Base-by-base conservation (phyloP, 2,113 vertebrate genomes). In the Phoxinus phoxinus region DNA sequence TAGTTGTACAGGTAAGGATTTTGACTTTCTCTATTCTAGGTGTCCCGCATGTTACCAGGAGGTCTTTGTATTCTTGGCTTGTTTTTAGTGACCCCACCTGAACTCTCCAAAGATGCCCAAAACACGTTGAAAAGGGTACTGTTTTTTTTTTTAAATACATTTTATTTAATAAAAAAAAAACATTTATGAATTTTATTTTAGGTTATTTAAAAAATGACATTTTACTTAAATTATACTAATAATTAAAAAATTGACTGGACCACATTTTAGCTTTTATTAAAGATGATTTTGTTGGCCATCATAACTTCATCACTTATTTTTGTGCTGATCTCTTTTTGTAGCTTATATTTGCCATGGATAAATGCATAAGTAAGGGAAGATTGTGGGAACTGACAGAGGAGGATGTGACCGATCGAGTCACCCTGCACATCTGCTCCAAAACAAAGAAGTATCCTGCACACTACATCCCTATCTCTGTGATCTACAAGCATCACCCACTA, bases 1-100 rank as follows among this genome's bases (percentile, higher is more conserved):
- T 35, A 30, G n/a, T 37, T 63, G 41, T 72, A 13, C 75, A 37
- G 35, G 48, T 71, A 21, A 30, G 4, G 4, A 4, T 23, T 44
- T 35, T 35, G 21, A 12, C 84, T 2, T 90, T 89, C 87, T 21
- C 85, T n/a, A 81, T 89, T 81, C 6, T 30, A 99, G 98, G 96
- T 98, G 67, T 97, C 97, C 88, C 93, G 96, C 89, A 98, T 98
- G 97, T 93, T 99, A 44, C 97, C 97, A 9, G 98, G 97, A 61
- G 97, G 98, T 44, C 87, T 99, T 82, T 86, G 92, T 80, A 93
- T 99, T 69, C 88, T 98, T 23, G 97, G 97, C 77, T 93, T 98
- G 30, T 99, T 99, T 88, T 93, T 97, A 78, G 89, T 98, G 87
- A 90, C 92, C 65, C 91, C 94, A 86, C 92, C 94, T 75, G 96